Evolutionary conservation across 2,888 invertebrate species (phyloP).

Genomic region (Sycophila texana): DNA sequence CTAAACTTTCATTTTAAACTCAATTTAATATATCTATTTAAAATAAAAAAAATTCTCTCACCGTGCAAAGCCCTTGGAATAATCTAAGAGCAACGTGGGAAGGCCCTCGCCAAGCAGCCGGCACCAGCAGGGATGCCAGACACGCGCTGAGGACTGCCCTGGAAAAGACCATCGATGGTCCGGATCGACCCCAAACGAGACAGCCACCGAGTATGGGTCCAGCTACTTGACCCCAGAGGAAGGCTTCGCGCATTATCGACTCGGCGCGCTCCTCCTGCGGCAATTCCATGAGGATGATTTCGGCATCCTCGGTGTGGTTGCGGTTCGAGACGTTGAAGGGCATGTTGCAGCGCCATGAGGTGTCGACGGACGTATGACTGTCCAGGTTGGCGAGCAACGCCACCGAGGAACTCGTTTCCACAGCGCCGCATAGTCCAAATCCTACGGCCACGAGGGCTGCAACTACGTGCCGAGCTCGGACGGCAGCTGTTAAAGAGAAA

Average conservation of each 20-base stretch:
- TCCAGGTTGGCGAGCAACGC: constrained; percentile 77
- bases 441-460: constrained; percentile 77
- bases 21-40: no score
- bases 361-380: constrained; percentile 74
- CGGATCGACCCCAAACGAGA: constrained; percentile 78
- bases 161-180: constrained; percentile 78
- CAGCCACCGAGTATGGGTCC: constrained; percentile 78
- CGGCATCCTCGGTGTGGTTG: constrained; percentile 72
- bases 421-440: constrained; percentile 78
- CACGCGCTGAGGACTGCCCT: constrained; percentile 79
- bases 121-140: constrained; percentile 77
- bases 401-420: constrained; percentile 79
- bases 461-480: constrained; percentile 77
- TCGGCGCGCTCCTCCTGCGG: constrained; percentile 78
- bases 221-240: constrained; percentile 79
- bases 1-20: no score
- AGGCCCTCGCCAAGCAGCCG: constrained; percentile 79
- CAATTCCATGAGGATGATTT: constrained; percentile 73
- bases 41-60: constrained; percentile 63
- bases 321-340: constrained; percentile 72
- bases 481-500: constrained; percentile 66
- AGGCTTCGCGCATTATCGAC: constrained; percentile 78
- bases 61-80: constrained; percentile 79
- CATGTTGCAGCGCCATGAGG: constrained; percentile 74
- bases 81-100: constrained; percentile 78